These are phyloP conservation scores for Fregetta grallaria DNA, from an alignment of 2,113 vertebrate genomes.

Conservation along the genomic window DNA sequence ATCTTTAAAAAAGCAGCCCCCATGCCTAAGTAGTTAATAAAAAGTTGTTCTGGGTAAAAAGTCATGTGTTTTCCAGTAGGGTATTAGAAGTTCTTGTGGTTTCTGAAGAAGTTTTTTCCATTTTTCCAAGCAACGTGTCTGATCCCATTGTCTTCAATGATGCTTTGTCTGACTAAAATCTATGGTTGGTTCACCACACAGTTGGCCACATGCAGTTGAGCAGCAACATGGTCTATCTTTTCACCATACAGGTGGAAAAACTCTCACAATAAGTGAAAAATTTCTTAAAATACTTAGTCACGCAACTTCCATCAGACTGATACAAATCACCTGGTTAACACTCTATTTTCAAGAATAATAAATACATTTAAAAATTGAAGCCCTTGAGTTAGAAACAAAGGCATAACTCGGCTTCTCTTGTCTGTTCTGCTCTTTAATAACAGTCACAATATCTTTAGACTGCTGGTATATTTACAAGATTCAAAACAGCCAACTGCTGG, in stretches of 20 bases:
- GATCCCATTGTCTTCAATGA: background rate
- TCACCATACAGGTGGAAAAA: background rate
- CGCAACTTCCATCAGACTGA: background rate
- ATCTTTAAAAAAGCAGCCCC: background rate
- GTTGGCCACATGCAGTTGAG: background rate
- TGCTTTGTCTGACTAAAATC: background rate
- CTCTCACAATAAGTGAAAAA: background rate
- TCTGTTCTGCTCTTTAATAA: background rate
- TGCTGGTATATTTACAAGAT: background rate
- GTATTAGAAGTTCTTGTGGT: background rate
- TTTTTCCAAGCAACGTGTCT: background rate
- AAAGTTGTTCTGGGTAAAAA: background rate
- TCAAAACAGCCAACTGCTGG: background rate
- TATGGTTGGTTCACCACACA: background rate
- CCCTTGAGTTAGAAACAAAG: background rate
- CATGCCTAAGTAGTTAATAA: background rate
- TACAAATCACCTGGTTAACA: background rate
- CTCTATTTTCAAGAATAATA: background rate
- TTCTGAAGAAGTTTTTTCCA: background rate
- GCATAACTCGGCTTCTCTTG: background rate
- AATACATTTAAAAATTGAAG: background rate
- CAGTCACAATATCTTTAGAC: background rate
- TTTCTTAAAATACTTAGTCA: background rate
- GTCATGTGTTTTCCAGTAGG: background rate
- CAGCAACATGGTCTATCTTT: background rate